phyloP scores from a whole-genome alignment of 2,797 vertebrate species.

The Enteromius argenteus region DNA sequence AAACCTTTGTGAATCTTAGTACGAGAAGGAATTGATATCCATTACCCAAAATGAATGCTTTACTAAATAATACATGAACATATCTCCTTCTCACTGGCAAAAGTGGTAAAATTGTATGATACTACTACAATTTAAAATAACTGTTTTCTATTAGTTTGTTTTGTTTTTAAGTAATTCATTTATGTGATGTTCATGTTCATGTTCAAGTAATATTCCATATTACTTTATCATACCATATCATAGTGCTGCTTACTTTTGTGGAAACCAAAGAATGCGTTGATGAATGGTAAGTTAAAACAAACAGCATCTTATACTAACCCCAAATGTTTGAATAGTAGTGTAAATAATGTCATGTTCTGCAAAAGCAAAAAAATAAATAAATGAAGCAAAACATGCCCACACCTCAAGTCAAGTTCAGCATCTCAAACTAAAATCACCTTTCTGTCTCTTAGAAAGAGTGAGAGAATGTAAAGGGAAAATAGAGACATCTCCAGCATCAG shows the following conservation, averaged over 20 bases:
- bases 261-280: not conserved
- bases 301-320: not conserved
- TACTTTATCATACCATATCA: no score
- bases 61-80: no score
- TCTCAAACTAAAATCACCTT: not conserved
- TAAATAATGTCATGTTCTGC: not conserved
- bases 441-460: not conserved
- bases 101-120: not conserved
- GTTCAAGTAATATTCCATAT: not conserved
- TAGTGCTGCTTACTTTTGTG: not conserved
- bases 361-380: not conserved
- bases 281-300: not conserved
- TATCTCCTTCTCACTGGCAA: no score
- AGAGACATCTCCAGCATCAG: not conserved
- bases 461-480: slow-evolving; percentile 4
- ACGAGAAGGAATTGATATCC: not conserved
- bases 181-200: not conserved
- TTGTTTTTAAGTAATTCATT: not conserved
- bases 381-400: not conserved
- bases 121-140: not conserved
- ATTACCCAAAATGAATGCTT: no score
- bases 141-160: not conserved
- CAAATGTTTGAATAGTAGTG: not conserved
- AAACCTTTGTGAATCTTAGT: not conserved
- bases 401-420: not conserved